Evolutionary conservation across 2,888 invertebrate species (phyloP).

Genomic region (Hetaerina titia): DNA sequence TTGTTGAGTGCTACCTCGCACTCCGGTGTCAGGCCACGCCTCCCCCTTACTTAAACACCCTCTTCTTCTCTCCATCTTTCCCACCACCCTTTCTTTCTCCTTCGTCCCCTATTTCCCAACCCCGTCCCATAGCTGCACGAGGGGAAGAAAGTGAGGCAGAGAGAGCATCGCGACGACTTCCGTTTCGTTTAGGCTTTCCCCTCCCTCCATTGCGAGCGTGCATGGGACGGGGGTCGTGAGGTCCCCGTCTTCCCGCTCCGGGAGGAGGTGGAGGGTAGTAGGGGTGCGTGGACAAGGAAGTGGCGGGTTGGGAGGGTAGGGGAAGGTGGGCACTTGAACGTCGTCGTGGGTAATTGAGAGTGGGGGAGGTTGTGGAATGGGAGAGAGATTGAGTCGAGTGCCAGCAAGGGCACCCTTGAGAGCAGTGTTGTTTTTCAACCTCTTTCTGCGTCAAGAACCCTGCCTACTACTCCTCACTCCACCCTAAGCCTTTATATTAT

Average conservation of each 20-base stretch:
- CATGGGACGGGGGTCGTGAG: background rate
- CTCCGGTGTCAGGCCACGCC: too few relatives aligned
- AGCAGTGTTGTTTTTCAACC: background rate
- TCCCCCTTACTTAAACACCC: too few relatives aligned
- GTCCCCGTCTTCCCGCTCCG: background rate
- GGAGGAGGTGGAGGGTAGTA: background rate
- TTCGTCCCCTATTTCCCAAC: background rate
- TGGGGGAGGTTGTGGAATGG: background rate
- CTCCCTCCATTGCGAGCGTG: background rate
- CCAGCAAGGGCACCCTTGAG: background rate
- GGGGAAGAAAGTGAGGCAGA: too few relatives aligned
- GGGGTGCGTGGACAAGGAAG: background rate
- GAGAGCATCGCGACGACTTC: background rate
- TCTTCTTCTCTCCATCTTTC: too few relatives aligned
- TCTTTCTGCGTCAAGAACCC: background rate
- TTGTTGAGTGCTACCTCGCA: background rate
- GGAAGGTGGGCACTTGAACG: background rate
- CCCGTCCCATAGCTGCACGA: too few relatives aligned
- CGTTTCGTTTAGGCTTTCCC: background rate
- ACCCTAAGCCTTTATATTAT: too few relatives aligned
- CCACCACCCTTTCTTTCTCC: background rate
- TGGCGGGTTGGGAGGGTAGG: too few relatives aligned
- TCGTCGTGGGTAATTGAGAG: background rate
- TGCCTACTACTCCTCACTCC: background rate
- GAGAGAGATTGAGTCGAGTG: background rate